Evolutionary conservation across 2,797 vertebrate genomes (phyloP), one percentile per base, ranked within the genome.

Genomic region (Rachycentron canadum): DNA sequence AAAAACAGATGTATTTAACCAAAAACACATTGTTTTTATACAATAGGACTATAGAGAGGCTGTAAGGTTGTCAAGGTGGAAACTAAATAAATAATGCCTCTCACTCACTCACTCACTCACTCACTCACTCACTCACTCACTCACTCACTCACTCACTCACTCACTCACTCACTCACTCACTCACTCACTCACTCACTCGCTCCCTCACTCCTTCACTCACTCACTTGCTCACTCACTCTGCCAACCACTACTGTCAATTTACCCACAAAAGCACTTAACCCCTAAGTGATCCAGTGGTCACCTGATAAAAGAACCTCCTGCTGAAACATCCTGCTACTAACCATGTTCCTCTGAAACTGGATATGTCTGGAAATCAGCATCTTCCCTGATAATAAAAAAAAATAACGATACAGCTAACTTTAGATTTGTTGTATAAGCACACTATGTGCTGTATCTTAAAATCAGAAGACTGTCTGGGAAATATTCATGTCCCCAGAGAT

Each of bases 401-500:
- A 45, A 49, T n/a, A n/a, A n/a, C n/a, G n/a, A n/a, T n/a, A n/a
- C n/a, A n/a, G 4, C 0, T 16, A 45, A 60, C 19, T 5, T 10
- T 2, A 10, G 7, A 11, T 21, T 50, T 36, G 17, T n/a, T 56
- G 28, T 21, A 25, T 4, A 25, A 65, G 25, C 1, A 73, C 53
- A 53, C 19, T 4, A 1, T 41, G 3, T 12, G 7, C 4, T 57
- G n/a, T 81, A 8, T 83, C 14, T 30, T 43, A 3, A 41, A 72
- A 26, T 28, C 26, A 73, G 19, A 38, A 53, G 16, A 77, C 21
- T 19, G 55, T 6, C 49, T 34, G 53, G 69, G 52, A 70, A 84
- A 77, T 34, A 23, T 49, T 32, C 12, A 21, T 30, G 38, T 81
- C 67, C 45, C 70, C 52, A 57, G 75, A 79, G 73, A 83, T 40